phyloP scores from a whole-genome alignment of 2,113 vertebrate species.

The Thomomys bottae region DNA sequence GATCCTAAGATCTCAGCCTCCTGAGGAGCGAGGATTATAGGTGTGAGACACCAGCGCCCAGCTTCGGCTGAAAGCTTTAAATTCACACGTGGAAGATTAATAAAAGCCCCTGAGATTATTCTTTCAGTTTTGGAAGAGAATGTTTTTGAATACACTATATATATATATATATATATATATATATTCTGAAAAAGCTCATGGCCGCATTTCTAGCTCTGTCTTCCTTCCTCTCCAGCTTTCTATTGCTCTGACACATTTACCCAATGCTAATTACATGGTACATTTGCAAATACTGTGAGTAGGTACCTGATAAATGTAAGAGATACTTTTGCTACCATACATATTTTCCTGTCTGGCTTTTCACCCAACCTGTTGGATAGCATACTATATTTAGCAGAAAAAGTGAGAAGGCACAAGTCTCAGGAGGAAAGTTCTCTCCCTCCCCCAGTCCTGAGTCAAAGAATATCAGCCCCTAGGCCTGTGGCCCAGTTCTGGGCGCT shows the following conservation, averaged over 20 bases:
- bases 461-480: constrained; percentile 60
- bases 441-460: constrained; percentile 32
- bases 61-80: neutral
- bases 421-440: neutral
- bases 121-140: constrained; percentile 54
- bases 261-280: constrained; percentile 44
- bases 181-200: constrained; percentile 11
- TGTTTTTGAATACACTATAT: constrained; percentile 21
- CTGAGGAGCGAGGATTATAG: too few relatives aligned
- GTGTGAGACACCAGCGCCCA: too few relatives aligned
- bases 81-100: neutral
- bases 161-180: too few relatives aligned
- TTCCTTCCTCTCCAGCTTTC: constrained; percentile 16
- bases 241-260: constrained; percentile 16
- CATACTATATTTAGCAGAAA: constrained; percentile 67
- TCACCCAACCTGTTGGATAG: constrained; percentile 44
- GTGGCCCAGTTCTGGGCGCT: constrained; percentile 69
- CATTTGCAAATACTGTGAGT: constrained; percentile 19
- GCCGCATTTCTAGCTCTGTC: neutral
- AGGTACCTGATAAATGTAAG: neutral
- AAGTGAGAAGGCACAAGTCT: constrained; percentile 55
- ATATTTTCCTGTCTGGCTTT: constrained; percentile 34
- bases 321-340: constrained; percentile 13
- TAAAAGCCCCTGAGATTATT: constrained; percentile 34
- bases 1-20: too few relatives aligned